Percentiles rank a stretch among this genome's conserved stretches.
Evolutionary conservation across 2,113 vertebrate genomes (phyloP).

Genomic region (Daubentonia madagascariensis): DNA sequence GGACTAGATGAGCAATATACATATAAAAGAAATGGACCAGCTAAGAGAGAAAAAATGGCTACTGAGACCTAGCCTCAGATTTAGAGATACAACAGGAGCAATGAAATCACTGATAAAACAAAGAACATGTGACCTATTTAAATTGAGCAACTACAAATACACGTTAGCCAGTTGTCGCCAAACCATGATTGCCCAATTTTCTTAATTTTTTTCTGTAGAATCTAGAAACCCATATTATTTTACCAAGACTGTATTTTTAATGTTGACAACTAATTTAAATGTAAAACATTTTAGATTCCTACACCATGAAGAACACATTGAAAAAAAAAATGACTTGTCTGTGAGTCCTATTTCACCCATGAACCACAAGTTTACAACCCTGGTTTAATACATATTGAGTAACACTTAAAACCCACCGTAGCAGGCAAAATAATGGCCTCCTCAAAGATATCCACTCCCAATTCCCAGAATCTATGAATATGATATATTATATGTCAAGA

Average conservation of each 20-base stretch:
- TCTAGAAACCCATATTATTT: not conserved
- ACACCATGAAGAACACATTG: not conserved
- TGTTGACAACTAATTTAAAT: not conserved
- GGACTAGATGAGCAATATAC: not conserved
- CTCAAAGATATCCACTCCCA: not conserved
- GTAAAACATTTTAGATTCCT: not conserved
- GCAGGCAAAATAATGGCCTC: not conserved
- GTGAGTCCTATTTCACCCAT: not conserved
- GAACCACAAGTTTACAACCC: not conserved
- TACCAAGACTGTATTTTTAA: not conserved
- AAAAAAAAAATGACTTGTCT: not conserved
- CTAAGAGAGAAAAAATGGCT: not conserved
- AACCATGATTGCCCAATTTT: not conserved
- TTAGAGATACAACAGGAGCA: not conserved
- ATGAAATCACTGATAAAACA: not conserved
- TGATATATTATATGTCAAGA: not conserved
- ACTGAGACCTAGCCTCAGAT: not conserved
- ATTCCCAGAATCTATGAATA: not conserved
- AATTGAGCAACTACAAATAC: not conserved
- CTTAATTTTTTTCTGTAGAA: not conserved
- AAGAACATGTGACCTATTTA: not conserved
- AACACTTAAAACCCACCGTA: not conserved
- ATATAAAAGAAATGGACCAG: not conserved
- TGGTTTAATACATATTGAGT: not conserved
- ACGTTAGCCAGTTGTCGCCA: not conserved